A percentile compares a stretch with the other conserved stretches of the same genome.
phyloP scores from a whole-genome alignment of 2,113 vertebrate species.

The Anoplopoma fimbria region DNA sequence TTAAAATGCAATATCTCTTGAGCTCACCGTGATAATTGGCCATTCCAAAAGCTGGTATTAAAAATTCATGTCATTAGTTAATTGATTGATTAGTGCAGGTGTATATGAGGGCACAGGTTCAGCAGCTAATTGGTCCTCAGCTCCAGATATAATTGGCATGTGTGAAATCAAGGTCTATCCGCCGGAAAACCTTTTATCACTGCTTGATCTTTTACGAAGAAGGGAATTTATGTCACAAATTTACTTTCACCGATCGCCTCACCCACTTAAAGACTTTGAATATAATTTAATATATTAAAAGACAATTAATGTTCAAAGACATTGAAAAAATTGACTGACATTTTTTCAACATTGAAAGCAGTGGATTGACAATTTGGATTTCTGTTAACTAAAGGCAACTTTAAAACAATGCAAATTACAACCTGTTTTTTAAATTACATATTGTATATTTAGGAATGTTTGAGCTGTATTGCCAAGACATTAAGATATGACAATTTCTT shows the following conservation, averaged over 20 bases:
- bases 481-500: neutral
- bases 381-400: neutral
- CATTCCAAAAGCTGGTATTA: slow-evolving; percentile 70
- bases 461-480: neutral
- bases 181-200: slow-evolving; percentile 63
- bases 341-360: neutral
- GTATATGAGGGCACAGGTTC: slow-evolving; percentile 65
- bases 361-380: neutral
- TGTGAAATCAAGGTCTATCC: slow-evolving; percentile 69
- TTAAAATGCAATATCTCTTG: slow-evolving; percentile 34
- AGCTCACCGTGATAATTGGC: slow-evolving; percentile 71
- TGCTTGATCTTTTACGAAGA: slow-evolving; percentile 45
- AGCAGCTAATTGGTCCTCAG: slow-evolving; percentile 79
- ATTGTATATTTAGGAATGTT: neutral
- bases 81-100: slow-evolving; percentile 82
- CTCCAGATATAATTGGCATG: slow-evolving; percentile 75
- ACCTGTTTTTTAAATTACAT: neutral
- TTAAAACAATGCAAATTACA: neutral
- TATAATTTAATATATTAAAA: slow-evolving; percentile 39
- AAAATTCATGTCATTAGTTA: slow-evolving; percentile 81
- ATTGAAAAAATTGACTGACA: neutral
- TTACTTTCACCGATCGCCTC: slow-evolving; percentile 41
- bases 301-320: slow-evolving; percentile 40
- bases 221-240: slow-evolving; percentile 39
- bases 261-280: neutral